A percentile compares a stretch with the other conserved stretches of the same genome.
Conservation (phyloP, 2,888 invertebrate species). For the Muscina levida region DNA sequence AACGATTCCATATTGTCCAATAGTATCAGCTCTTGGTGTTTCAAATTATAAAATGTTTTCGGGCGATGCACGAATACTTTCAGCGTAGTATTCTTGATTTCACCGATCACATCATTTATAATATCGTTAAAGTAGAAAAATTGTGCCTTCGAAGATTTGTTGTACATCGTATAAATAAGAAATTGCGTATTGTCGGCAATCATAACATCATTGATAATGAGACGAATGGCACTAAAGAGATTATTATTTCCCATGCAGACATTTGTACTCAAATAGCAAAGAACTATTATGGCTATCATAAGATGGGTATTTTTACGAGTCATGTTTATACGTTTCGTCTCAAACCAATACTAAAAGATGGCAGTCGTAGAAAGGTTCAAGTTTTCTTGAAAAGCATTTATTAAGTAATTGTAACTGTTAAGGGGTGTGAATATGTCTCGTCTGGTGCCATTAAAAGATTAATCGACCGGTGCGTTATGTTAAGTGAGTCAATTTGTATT, state of each 20-base stretch:
- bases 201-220: neutral
- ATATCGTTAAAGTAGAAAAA: conserved; percentile 37
- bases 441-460: too few species aligned
- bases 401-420: too few species aligned
- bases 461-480: too few species aligned
- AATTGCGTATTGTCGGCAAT: neutral
- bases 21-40: conserved; percentile 35
- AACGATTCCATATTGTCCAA: conserved; percentile 33
- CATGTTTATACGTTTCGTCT: too few species aligned
- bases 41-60: conserved; percentile 3
- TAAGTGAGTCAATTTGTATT: too few species aligned
- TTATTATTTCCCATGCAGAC: neutral
- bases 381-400: too few species aligned
- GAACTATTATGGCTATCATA: too few species aligned
- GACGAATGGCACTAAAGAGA: neutral
- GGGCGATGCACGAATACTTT: conserved; percentile 9
- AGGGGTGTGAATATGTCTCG: too few species aligned
- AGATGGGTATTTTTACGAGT: too few species aligned
- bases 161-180: conserved; percentile 21
- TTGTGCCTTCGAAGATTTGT: neutral
- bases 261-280: too few species aligned
- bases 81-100: conserved; percentile 2
- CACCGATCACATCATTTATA: neutral
- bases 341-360: too few species aligned
- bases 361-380: too few species aligned